Evolutionary conservation across 1,140 invertebrate genomes (phyloP).

Genomic region (Drosophila repleta): DNA sequence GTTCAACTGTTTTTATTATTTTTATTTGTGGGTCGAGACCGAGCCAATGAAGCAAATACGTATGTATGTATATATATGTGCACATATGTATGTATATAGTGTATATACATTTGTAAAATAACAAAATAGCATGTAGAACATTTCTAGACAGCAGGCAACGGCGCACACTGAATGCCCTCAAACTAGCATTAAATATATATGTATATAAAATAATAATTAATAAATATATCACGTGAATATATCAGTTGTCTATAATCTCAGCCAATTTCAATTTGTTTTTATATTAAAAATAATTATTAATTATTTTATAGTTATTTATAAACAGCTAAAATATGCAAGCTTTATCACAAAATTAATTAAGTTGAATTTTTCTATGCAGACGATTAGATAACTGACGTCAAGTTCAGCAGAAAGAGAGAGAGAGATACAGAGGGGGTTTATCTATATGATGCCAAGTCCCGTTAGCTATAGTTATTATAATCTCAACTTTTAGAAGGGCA

Average conservation of each 20-base stretch:
- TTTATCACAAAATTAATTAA: conserved; percentile 2
- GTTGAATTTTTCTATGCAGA: not conserved
- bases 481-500: conserved; percentile 14
- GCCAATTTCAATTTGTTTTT: no score
- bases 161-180: not conserved
- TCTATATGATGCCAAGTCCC: not conserved
- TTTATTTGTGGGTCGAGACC: conserved; percentile 13
- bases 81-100: conserved; percentile 22
- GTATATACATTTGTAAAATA: conserved; percentile 26
- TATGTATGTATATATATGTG: conserved; percentile 18
- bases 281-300: not conserved
- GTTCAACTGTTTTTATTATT: conserved; percentile 24
- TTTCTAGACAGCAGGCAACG: not conserved
- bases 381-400: conserved; percentile 16
- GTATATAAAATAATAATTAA: no score
- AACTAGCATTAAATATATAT: not conserved
- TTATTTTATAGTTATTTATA: not conserved
- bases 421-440: not conserved
- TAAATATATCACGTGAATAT: not conserved
- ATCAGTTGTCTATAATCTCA: not conserved
- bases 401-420: not conserved
- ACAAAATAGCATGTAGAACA: conserved; percentile 19
- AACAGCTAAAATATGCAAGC: not conserved
- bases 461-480: not conserved
- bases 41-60: conserved; percentile 34